phyloP scores from a whole-genome alignment of 64 coral and sea anemone species.

The Montipora capricornis region DNA sequence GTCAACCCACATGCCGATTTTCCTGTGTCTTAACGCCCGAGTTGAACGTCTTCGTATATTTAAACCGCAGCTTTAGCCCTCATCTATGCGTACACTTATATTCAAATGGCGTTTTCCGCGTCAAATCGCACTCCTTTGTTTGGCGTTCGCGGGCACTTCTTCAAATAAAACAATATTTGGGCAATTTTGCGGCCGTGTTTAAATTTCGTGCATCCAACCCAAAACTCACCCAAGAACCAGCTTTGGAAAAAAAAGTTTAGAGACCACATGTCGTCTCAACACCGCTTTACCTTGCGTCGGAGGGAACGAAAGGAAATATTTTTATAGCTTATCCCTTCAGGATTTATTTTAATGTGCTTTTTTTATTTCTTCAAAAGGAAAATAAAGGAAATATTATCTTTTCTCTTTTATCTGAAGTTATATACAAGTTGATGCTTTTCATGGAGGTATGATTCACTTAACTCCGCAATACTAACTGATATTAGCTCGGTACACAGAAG shows the following conservation, averaged over 20 bases:
- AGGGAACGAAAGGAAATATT: neutral
- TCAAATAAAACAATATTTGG: slow-evolving; percentile 99
- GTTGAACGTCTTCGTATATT: slow-evolving; percentile 88
- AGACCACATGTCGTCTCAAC: neutral
- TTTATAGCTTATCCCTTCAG: neutral
- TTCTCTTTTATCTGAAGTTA: slow-evolving; percentile 86
- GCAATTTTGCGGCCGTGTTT: slow-evolving; percentile 82
- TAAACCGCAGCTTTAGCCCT: slow-evolving; percentile 84
- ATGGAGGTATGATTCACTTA: slow-evolving; percentile 81
- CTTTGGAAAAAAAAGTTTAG: slow-evolving; percentile 7
- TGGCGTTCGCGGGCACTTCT: slow-evolving; percentile 86
- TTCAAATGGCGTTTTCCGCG: slow-evolving; percentile 83
- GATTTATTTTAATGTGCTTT: slow-evolving; percentile 94
- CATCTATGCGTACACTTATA: slow-evolving; percentile 95
- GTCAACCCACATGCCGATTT: slow-evolving; percentile 88
- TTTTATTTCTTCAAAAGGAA: slow-evolving; percentile 93
- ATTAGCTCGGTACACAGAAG: slow-evolving; percentile 80
- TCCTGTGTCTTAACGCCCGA: slow-evolving; percentile 88
- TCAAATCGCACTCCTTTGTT: slow-evolving; percentile 93
- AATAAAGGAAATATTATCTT: slow-evolving; percentile 88
- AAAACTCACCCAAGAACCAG: slow-evolving; percentile 2
- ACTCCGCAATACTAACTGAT: slow-evolving; percentile 75
- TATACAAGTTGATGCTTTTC: slow-evolving; percentile 80
- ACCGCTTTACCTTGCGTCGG: neutral
- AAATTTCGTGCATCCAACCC: slow-evolving; percentile 80